Evolutionary conservation across 1,140 invertebrate species (phyloP), one percentile per base, ranked within the genome.

Genomic region (Pteromalus puparum): DNA sequence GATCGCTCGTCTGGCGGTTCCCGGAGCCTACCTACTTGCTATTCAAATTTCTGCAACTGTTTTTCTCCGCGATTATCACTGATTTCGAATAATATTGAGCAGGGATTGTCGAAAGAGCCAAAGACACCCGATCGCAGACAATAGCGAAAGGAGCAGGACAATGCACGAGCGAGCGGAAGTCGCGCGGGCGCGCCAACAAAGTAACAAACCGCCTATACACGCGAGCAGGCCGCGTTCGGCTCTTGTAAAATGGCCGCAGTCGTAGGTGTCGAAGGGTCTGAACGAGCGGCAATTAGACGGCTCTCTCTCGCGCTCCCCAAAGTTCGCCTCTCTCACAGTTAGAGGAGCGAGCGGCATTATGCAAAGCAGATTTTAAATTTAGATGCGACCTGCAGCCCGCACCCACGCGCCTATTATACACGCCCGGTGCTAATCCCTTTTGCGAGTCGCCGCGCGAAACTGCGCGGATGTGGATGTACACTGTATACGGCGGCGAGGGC

Each of bases 311-410:
- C 53, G 18, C 30, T 42, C 42, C 46, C 18, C 46, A 34, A 21
- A 61, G n/a, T 72, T 12, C 15, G 3, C 28, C 24, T 74, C 67
- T 26, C 26, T 46, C 21, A 82, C 72, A 74, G 74, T 85, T 82
- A 86, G 85, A 82, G 85, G 75, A 87, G 80, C 84, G 87, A 83
- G 87, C 86, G 89, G 89, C 88, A 92, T 93, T 93, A 93, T 93
- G 92, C 91, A 92, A 92, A 93, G 87, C 87, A 92, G 90, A 93
- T 93, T 93, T 93, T 92, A 93, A 92, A 93, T 93, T 93, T 90
- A 92, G 90, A 93, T 92, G 91, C 65, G 79, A 87, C 88, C 53
- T 61, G 53, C 53, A 61, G 88, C 88, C 84, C 86, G 85, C 88
- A 85, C 87, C 84, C 84, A 87, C 88, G 86, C 86, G 73, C 7